These are phyloP conservation scores for Alces alces DNA, from an alignment of 2,113 vertebrate species.

Conservation along the genomic window DNA sequence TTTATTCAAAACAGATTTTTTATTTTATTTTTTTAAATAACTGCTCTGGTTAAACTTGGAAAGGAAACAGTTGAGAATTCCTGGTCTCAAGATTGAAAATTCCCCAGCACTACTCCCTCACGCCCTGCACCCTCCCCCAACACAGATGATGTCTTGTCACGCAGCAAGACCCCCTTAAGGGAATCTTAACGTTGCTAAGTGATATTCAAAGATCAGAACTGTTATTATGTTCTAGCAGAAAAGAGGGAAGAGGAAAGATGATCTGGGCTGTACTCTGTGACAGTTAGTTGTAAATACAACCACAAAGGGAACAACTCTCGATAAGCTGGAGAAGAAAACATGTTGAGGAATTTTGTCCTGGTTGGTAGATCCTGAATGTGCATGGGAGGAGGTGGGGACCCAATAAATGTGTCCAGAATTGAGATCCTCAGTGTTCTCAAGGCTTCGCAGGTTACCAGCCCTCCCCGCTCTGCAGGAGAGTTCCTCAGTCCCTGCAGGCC, in stretches of 20 bases:
- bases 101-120: not conserved
- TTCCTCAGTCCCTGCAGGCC: not conserved
- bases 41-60: not conserved
- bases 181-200: not conserved
- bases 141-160: not conserved
- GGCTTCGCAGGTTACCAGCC: not conserved
- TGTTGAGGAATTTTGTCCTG: not conserved
- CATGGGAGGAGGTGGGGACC: not conserved
- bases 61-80: not conserved
- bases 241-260: not conserved
- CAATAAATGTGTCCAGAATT: not conserved
- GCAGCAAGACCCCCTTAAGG: not conserved
- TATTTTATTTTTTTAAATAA: not conserved
- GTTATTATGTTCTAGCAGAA: not conserved
- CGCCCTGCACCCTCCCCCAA: accelerated
- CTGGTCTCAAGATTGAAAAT: not conserved
- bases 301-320: not conserved
- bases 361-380: not conserved
- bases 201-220: not conserved
- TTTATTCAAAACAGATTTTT: not conserved
- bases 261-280: not conserved
- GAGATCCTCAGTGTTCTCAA: not conserved
- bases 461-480: not conserved
- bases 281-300: not conserved
- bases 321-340: not conserved